Evolutionary conservation across 2,113 vertebrate genomes (phyloP), one percentile per base, ranked within the genome.

Genomic region (Misgurnus mizolepis): DNA sequence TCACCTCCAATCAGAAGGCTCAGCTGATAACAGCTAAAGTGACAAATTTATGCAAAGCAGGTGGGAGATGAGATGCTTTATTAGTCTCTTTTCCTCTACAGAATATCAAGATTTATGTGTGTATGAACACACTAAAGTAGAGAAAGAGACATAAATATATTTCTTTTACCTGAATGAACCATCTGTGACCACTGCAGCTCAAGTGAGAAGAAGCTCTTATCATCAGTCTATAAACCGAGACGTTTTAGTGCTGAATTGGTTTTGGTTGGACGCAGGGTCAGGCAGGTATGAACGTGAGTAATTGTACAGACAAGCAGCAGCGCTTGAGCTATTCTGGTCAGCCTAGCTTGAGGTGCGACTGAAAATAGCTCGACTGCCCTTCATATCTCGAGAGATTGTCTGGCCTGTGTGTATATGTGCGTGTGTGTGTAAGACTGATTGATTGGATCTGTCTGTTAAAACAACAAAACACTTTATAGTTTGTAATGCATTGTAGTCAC

Each of bases 311-410:
- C 69, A 62, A 82, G 60, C 41, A 66, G 47, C 71, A 82, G 80
- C 67, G 72, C 70, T 41, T 49, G 61, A 71, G 83, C 66, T 85
- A 72, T 85, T 82, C 77, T 80, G 77, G 67, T 71, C 58, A 66
- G 53, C 43, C 64, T 82, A 67, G 80, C 83, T 82, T 65, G 71
- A 85, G 80, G 83, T 81, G 75, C 70, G 43, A 72, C 76, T 85
- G 76, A 82, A 85, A 85, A 85, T 82, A 85, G 53, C 83, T 80
- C 34, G 56, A 67, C 49, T 76, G 70, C 47, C 70, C 69, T 76
- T 73, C 76, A 78, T 45, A 70, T 70, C 22, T 60, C 58, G 66
- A 47, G 56, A 80, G 61, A 84, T 43, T 45, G 62, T 81, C 76
- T 79, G 14, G 1, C 34, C 50, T 72, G 65, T 76, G 41, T 60